Conservation (phyloP, 2,113 vertebrate genomes). For the Vanacampus margaritifer region DNA sequence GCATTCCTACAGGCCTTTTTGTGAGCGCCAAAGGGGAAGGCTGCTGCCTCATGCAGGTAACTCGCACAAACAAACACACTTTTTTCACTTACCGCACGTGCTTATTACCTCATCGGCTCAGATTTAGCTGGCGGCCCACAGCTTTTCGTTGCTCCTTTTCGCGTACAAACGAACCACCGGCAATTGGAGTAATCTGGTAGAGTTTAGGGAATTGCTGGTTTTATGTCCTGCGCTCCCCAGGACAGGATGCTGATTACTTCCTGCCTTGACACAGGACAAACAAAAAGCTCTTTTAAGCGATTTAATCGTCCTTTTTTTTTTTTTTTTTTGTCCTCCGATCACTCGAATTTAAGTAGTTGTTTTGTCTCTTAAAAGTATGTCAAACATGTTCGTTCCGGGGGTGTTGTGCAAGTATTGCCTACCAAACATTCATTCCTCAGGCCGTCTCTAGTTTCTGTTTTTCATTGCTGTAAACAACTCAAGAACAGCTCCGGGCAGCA, state of each 20-base stretch:
- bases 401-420: too few species aligned
- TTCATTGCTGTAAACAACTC: slow-evolving; percentile 16
- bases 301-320: background rate
- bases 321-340: slow-evolving; percentile 13
- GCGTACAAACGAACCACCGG: slow-evolving; percentile 45
- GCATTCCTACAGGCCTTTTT: slow-evolving; percentile 90
- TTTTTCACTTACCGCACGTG: background rate
- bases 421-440: slow-evolving; percentile 29
- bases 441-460: slow-evolving; percentile 14
- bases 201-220: slow-evolving; percentile 39
- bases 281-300: slow-evolving; percentile 49
- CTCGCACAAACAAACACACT: background rate
- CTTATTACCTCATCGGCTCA: slow-evolving; percentile 30
- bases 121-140: slow-evolving; percentile 16
- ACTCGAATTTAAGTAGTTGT: background rate
- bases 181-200: slow-evolving; percentile 57
- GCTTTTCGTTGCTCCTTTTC: slow-evolving; percentile 16
- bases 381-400: slow-evolving; percentile 25
- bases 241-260: slow-evolving; percentile 41
- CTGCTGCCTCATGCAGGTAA: slow-evolving; percentile 94
- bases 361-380: slow-evolving; percentile 13
- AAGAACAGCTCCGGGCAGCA: slow-evolving; percentile 38
- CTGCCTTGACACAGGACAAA: slow-evolving; percentile 41
- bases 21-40: slow-evolving; percentile 93
- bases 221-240: slow-evolving; percentile 19